Percentiles rank a stretch among this genome's conserved stretches.
phyloP scores from a whole-genome alignment of 1,140 invertebrate genomes.

The Nephila pilipes region DNA sequence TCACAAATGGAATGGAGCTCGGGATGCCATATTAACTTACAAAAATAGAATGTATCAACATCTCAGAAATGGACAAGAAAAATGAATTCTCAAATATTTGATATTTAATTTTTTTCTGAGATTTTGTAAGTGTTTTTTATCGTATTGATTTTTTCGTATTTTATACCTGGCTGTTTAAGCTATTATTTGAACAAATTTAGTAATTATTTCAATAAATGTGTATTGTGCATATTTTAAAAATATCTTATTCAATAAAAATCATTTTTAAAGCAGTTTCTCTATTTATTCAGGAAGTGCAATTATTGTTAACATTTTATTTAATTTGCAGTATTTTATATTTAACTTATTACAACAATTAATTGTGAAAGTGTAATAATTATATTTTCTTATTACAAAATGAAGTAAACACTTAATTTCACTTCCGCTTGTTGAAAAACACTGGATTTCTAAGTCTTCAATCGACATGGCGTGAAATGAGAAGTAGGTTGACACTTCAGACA shows the following conservation, averaged over 20 bases:
- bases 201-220: neutral
- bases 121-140: neutral
- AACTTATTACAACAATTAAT: too few relatives aligned
- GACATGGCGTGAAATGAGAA: too few relatives aligned
- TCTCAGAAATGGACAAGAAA: constrained; percentile 70
- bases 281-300: too few relatives aligned
- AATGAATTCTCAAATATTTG: neutral
- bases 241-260: neutral
- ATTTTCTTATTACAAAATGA: too few relatives aligned
- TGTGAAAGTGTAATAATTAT: too few relatives aligned
- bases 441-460: too few relatives aligned
- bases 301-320: too few relatives aligned
- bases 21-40: constrained; percentile 80
- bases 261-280: neutral
- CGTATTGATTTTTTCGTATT: neutral
- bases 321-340: too few relatives aligned
- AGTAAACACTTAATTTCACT: too few relatives aligned
- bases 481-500: too few relatives aligned
- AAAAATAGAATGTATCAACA: constrained; percentile 71
- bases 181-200: neutral
- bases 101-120: neutral
- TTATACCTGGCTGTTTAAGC: neutral
- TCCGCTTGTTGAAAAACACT: too few relatives aligned
- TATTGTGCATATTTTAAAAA: neutral
- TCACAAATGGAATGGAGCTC: constrained; percentile 80